Percentiles rank a stretch among this genome's conserved stretches.
Evolutionary conservation across 2,888 invertebrate species (phyloP).

Genomic region (Heliconius erato): DNA sequence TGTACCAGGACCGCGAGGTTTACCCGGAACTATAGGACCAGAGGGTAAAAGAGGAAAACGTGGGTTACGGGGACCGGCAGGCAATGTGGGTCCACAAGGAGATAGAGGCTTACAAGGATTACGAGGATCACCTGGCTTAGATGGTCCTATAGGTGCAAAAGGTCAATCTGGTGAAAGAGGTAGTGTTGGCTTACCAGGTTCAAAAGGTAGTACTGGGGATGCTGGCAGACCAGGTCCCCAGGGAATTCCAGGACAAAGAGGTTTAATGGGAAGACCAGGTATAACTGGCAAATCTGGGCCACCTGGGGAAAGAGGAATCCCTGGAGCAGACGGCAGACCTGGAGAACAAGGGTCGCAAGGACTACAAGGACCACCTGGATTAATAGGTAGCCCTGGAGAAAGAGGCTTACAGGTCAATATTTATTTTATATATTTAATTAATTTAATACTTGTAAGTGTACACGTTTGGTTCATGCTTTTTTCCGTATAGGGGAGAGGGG

Average conservation of each 20-base stretch:
- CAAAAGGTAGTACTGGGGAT: constrained; percentile 88
- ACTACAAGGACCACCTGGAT: constrained; percentile 91
- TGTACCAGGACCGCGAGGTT: constrained; percentile 89
- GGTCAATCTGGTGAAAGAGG: constrained; percentile 91
- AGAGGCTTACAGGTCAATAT: constrained; percentile 88
- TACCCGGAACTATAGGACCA: constrained; percentile 90
- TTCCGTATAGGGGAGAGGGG: too few species aligned
- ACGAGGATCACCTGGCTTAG: constrained; percentile 90
- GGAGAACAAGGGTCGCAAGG: constrained; percentile 94
- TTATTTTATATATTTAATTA: neutral
- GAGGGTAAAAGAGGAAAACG: constrained; percentile 94
- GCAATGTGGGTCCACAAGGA: constrained; percentile 89
- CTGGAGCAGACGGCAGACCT: constrained; percentile 94
- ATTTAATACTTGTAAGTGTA: neutral
- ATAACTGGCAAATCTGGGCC: constrained; percentile 89
- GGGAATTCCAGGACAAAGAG: constrained; percentile 88
- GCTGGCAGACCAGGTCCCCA: constrained; percentile 88
- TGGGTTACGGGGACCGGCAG: constrained; percentile 91
- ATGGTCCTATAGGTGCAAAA: constrained; percentile 91
- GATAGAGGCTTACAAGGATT: constrained; percentile 89
- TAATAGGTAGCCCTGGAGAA: constrained; percentile 91
- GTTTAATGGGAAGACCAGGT: constrained; percentile 89
- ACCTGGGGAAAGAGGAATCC: constrained; percentile 90
- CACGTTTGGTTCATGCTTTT: neutral
- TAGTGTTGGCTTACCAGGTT: constrained; percentile 77